phyloP scores from a whole-genome alignment of 1,140 invertebrate genomes.

The Armadillidium nasatum region DNA sequence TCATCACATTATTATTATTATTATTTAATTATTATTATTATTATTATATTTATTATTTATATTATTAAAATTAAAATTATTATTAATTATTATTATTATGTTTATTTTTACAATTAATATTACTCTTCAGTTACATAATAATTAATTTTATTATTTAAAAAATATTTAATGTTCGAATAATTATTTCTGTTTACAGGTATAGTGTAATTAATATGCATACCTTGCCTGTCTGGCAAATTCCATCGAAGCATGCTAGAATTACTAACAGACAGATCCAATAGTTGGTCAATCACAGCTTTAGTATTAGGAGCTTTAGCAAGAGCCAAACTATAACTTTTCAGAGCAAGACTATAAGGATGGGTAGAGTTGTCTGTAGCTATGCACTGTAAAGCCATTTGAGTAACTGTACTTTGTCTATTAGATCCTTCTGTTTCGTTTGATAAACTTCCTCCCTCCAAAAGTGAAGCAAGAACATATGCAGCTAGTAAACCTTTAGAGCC shows the following conservation, averaged over 20 bases:
- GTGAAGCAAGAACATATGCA: constrained; percentile 56
- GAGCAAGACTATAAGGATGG: constrained; percentile 70
- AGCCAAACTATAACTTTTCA: constrained; percentile 71
- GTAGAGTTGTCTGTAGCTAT: constrained; percentile 47
- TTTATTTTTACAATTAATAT: too few species aligned
- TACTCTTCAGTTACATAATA: too few species aligned
- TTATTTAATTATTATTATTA: too few species aligned
- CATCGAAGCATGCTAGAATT: constrained; percentile 18
- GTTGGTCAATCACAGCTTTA: constrained; percentile 13
- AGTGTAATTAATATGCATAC: not conserved
- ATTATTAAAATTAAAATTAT: too few species aligned
- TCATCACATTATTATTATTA: too few species aligned
- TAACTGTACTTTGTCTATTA: not conserved
- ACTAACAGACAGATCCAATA: constrained; percentile 18
- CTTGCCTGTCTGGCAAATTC: constrained; percentile 18
- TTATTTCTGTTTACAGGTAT: too few species aligned
- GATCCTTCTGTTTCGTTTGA: not conserved
- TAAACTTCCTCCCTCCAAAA: constrained; percentile 30
- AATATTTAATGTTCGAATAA: too few species aligned
- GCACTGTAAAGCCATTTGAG: not conserved
- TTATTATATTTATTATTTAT: too few species aligned
- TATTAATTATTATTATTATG: too few species aligned
- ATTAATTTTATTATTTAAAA: too few species aligned
- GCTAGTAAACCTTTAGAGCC: too few species aligned
- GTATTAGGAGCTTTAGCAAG: constrained; percentile 65